Conservation (phyloP, 2,888 invertebrate genomes). For the Calliopum simillimum region DNA sequence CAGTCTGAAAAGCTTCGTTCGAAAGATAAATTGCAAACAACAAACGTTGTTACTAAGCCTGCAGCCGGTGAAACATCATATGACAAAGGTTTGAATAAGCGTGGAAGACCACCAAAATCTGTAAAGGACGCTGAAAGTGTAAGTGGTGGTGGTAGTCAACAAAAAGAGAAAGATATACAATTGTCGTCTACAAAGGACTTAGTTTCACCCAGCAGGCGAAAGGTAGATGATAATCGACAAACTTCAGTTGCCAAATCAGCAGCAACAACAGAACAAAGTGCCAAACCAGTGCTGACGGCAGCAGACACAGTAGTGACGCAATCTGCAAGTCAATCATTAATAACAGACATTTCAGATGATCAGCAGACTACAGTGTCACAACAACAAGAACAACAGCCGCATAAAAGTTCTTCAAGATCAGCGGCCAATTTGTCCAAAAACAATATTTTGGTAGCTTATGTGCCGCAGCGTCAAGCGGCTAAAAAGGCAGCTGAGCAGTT, state of each 20-base stretch:
- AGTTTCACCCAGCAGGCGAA: conserved; percentile 38
- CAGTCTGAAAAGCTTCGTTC: conserved; percentile 31
- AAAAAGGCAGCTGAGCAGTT: conserved; percentile 93
- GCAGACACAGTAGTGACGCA: conserved; percentile 30
- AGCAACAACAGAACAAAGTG: conserved; percentile 21
- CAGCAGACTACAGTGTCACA: conserved; percentile 39
- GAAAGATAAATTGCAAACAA: conserved; percentile 39
- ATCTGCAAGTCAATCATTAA: conserved; percentile 20
- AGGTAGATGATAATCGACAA: conserved; percentile 36
- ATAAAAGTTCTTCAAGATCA: conserved; percentile 46
- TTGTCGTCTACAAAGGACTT: conserved; percentile 22
- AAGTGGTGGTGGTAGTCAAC: conserved; percentile 36
- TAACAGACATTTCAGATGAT: conserved; percentile 38
- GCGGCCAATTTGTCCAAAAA: conserved; percentile 54
- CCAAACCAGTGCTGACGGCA: conserved; percentile 33
- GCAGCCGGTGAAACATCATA: conserved; percentile 8
- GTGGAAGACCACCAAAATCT: conserved; percentile 63
- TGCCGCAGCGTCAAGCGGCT: conserved; percentile 90
- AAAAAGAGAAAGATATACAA: conserved; percentile 25
- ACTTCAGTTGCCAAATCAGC: conserved; percentile 4
- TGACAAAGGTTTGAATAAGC: conserved; percentile 59
- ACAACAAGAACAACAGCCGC: conserved; percentile 42
- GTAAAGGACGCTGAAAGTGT: conserved; percentile 52
- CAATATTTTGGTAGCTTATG: conserved; percentile 79
- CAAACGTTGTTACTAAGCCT: conserved; percentile 9